A percentile compares a stretch with the other conserved stretches of the same genome.
These are phyloP conservation scores for Hiodon alosoides DNA, from an alignment of 2,113 vertebrate genomes.

Conservation along the genomic window DNA sequence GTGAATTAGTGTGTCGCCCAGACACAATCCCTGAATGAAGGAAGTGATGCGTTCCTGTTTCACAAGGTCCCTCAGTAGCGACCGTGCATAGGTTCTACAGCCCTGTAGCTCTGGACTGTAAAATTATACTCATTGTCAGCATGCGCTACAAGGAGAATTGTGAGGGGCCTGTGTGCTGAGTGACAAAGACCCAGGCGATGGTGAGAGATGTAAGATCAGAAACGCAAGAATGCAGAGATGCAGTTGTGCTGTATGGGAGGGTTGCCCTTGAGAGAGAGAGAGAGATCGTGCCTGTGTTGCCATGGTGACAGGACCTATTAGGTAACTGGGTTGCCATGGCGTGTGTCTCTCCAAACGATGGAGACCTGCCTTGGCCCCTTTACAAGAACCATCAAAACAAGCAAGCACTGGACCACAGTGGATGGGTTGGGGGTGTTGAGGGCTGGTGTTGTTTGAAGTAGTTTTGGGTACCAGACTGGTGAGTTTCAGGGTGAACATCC, in stretches of 20 bases:
- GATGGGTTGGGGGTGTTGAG: too few species aligned
- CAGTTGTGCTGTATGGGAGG: conserved; percentile 42
- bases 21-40: not conserved
- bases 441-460: too few species aligned
- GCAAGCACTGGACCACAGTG: too few species aligned
- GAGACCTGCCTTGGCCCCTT: conserved; percentile 39
- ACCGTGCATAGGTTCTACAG: not conserved
- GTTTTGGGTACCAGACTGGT: too few species aligned
- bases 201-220: not conserved
- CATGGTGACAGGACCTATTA: conserved; percentile 57
- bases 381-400: not conserved
- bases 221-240: not conserved
- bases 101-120: too few species aligned
- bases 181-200: too few species aligned
- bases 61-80: not conserved
- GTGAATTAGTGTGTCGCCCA: not conserved
- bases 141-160: too few species aligned
- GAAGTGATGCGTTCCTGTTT: not conserved
- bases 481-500: too few species aligned
- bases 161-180: too few species aligned
- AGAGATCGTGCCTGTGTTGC: conserved; percentile 59
- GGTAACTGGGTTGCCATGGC: conserved; percentile 67
- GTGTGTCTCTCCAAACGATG: conserved; percentile 59
- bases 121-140: conserved; percentile 41
- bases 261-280: conserved; percentile 62